phyloP scores from a whole-genome alignment of 1,140 invertebrate species.

The Lepidurus arcticus region DNA sequence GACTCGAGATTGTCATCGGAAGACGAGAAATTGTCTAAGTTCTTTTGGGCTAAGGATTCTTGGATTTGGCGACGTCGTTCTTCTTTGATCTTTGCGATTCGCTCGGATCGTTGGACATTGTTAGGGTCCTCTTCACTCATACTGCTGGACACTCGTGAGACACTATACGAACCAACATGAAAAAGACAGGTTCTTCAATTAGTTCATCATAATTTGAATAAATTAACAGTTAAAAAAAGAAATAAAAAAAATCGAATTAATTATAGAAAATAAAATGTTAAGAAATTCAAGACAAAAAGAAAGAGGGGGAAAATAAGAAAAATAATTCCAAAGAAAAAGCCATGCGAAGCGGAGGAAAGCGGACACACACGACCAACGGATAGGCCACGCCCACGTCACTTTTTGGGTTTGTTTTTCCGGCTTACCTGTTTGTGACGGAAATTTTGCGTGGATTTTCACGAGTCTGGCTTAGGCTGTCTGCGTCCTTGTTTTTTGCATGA shows the following conservation, averaged over 20 bases:
- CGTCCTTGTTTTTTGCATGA: slow-evolving; percentile 1
- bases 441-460: not conserved
- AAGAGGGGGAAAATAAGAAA: slow-evolving; percentile 31
- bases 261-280: slow-evolving; percentile 30
- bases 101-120: slow-evolving; percentile 46
- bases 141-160: slow-evolving; percentile 5
- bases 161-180: not conserved
- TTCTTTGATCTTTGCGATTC: slow-evolving; percentile 61
- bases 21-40: not conserved
- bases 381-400: slow-evolving; percentile 15
- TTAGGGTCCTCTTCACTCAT: slow-evolving; percentile 31
- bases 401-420: too few relatives aligned
- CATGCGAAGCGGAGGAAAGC: slow-evolving; percentile 25
- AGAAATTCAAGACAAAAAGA: slow-evolving; percentile 35
- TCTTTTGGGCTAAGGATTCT: not conserved
- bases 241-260: slow-evolving; percentile 8
- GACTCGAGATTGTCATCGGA: slow-evolving; percentile 10
- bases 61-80: slow-evolving; percentile 53
- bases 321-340: not conserved
- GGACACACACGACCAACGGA: slow-evolving; percentile 23
- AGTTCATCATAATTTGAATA: slow-evolving; percentile 15
- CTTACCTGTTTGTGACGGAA: slow-evolving; percentile 9
- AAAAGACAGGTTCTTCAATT: not conserved
- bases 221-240: not conserved
- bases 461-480: not conserved